Base-by-base conservation (phyloP, 2,113 vertebrate genomes). In the Mionectes macconnelli region DNA sequence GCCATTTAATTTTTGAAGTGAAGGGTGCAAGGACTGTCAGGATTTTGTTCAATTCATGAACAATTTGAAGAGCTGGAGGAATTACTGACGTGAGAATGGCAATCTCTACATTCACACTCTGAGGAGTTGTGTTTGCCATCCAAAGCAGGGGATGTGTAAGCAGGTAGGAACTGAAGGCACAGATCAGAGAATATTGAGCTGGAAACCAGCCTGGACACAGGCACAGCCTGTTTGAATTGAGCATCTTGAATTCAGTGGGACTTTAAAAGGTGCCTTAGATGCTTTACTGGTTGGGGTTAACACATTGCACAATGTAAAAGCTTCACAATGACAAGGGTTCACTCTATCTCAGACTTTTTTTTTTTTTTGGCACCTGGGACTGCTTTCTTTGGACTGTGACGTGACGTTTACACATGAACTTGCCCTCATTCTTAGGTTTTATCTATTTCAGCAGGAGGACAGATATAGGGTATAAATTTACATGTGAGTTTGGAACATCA, bases 111-210 rank as follows among this genome's bases (percentile, higher is more conserved):
- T 12, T 35, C 27, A 19, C 2, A n/a, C 49, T 69, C 37, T 60
- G 35, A 10, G 4, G 2, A 20, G 8, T 13, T 73, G 24, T 15
- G 23, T 42, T 13, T 69, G 15, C 12, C 25, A 17, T 23, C 28
- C 1, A 0, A 31, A 74, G 39, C 17, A 52, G 55, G 8, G 11
- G 4, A 0, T 20, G 39, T 10, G 8, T 21, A 14, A 33, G 9
- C 9, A 14, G 2, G 5, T 13, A 47, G 73, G 64, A 77, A 78
- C 20, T 7, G 27, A 37, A 76, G 74, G 33, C 10, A 19, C 57
- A 74, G 37, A 19, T 35, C 28, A 74, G 59, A 59, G 47, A 33
- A 40, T 1, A 6, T 6, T 35, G 50, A 67, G 62, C 31, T 68
- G 62, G 64, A 69, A 76, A 85, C 4, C 44, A 84, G 62, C 10